These are phyloP conservation scores for Cryptus viduatorius DNA, from an alignment of 2,888 invertebrate species.

Conservation along the genomic window DNA sequence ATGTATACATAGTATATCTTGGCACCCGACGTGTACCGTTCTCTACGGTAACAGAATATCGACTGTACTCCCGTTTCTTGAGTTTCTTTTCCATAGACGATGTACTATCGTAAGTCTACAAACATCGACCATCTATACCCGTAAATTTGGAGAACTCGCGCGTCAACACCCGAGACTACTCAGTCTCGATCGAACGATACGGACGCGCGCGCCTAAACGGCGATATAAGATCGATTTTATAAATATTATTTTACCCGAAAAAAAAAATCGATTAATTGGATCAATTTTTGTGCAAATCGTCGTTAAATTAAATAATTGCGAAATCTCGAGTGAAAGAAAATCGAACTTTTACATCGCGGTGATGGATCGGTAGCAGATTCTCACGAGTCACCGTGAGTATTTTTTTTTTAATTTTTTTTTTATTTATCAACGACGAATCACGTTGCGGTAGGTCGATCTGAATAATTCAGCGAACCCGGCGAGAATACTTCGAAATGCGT, in stretches of 20 bases:
- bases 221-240: no score
- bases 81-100: background rate
- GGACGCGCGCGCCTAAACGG: background rate
- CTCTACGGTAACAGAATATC: background rate
- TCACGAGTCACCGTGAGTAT: background rate
- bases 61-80: conserved; percentile 16
- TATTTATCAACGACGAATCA: background rate
- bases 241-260: no score
- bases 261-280: background rate
- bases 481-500: background rate
- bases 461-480: background rate
- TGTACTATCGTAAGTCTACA: background rate
- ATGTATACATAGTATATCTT: background rate
- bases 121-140: background rate
- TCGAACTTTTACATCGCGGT: background rate
- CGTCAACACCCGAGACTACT: conserved; percentile 40
- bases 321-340: background rate
- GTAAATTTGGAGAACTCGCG: conserved; percentile 2
- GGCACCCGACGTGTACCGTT: background rate
- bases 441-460: conserved; percentile 23
- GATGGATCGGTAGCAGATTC: background rate
- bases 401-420: background rate
- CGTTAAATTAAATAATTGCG: background rate
- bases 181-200: conserved; percentile 28
- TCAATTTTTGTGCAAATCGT: background rate